Conservation (phyloP, 1,140 invertebrate genomes). For the Aphelinus certus region DNA sequence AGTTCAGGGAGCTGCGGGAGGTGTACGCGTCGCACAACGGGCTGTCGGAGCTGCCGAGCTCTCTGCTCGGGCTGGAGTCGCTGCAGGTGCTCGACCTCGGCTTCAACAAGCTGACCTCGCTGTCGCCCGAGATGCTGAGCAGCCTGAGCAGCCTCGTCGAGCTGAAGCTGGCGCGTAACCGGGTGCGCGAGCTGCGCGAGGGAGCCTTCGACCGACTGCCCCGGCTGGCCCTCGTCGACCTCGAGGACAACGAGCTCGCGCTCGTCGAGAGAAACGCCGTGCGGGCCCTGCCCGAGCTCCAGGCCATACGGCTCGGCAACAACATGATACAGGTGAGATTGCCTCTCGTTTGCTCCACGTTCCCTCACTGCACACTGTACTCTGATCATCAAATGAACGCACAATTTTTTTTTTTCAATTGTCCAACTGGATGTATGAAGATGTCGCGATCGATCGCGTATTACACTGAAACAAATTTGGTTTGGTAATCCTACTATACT, state of each 20-base stretch:
- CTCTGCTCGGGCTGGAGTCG: slow-evolving; percentile 74
- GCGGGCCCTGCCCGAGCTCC: slow-evolving; percentile 77
- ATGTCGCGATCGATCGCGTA: no score
- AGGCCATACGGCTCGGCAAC: slow-evolving; percentile 79
- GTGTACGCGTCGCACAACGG: slow-evolving; percentile 83
- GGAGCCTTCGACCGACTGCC: slow-evolving; percentile 78
- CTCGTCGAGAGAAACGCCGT: slow-evolving; percentile 82
- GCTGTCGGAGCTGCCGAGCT: slow-evolving; percentile 75
- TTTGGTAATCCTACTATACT: no score
- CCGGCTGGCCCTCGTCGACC: slow-evolving; percentile 76
- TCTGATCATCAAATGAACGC: slow-evolving; percentile 42
- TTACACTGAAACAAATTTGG: no score
- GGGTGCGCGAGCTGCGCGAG: slow-evolving; percentile 75
- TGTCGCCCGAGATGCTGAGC: slow-evolving; percentile 74
- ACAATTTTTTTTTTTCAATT: no score
- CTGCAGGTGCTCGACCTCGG: slow-evolving; percentile 80
- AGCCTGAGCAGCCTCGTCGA: slow-evolving; percentile 74
- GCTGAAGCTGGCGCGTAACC: slow-evolving; percentile 78
- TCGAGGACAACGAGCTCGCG: slow-evolving; percentile 84
- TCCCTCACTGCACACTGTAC: background rate
- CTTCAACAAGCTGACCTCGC: slow-evolving; percentile 79
- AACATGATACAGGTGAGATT: slow-evolving; percentile 74
- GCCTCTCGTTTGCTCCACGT: background rate
- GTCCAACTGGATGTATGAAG: no score
- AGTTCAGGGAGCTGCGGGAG: slow-evolving; percentile 72